Evolutionary conservation across 2,797 vertebrate species (phyloP).

Genomic region (Loriculus beryllinus): DNA sequence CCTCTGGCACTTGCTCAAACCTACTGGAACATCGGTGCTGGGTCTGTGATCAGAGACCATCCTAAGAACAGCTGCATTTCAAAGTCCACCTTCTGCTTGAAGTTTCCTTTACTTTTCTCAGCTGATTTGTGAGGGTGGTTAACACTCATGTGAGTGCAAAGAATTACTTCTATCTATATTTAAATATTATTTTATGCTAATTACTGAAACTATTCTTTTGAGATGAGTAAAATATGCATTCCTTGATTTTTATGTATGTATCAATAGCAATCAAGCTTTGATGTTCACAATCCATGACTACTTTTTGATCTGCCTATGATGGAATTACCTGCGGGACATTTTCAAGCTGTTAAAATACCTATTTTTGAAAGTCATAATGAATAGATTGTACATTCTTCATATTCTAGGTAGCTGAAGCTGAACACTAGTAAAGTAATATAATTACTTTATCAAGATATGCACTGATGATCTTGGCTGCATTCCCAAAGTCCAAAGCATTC

Average conservation of each 20-base stretch:
- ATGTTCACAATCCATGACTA: neutral
- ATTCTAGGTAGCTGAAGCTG: neutral
- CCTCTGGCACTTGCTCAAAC: fast-evolving
- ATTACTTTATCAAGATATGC: neutral
- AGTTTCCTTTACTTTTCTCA: neutral
- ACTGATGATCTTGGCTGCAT: neutral
- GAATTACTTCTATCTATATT: neutral
- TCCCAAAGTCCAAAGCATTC: neutral
- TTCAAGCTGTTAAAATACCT: neutral
- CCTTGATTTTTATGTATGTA: neutral
- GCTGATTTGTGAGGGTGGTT: neutral
- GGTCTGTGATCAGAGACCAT: neutral
- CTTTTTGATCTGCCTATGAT: neutral
- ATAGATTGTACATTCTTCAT: neutral
- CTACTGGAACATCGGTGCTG: neutral
- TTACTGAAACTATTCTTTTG: neutral
- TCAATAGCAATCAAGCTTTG: neutral
- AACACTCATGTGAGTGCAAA: neutral
- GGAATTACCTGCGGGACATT: neutral
- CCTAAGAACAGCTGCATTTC: neutral
- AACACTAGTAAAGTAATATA: neutral
- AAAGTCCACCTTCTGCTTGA: neutral
- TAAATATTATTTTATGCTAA: constrained; percentile 24
- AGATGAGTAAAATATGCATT: neutral
- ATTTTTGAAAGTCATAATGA: neutral